phyloP scores from a whole-genome alignment of 2,888 invertebrate genomes.

The Tetragnatha montana region DNA sequence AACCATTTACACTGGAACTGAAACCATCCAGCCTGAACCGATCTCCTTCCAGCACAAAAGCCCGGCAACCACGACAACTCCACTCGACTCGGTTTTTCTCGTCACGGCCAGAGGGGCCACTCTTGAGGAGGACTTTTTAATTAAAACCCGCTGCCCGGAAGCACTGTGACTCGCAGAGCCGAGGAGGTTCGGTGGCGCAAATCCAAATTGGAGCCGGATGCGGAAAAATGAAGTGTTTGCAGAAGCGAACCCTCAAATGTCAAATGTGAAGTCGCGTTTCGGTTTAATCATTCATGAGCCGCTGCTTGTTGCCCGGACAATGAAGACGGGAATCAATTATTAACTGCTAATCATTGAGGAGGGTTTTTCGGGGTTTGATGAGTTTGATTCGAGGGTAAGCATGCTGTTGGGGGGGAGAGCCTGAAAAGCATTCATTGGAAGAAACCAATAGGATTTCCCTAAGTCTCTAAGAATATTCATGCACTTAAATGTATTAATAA shows the following conservation, averaged over 20 bases:
- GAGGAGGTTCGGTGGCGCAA: constrained; percentile 19
- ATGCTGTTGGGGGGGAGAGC: too few relatives aligned
- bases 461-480: too few relatives aligned
- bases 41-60: too few relatives aligned
- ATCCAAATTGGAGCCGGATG: constrained; percentile 45
- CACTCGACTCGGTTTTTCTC: background rate
- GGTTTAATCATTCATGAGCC: background rate
- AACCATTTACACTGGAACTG: too few relatives aligned
- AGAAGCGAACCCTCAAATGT: constrained; percentile 34
- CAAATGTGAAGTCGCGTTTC: constrained; percentile 19
- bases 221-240: constrained; percentile 44
- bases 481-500: too few relatives aligned
- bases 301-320: background rate
- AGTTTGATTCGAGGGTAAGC: too few relatives aligned
- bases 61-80: background rate
- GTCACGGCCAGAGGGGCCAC: constrained; percentile 3
- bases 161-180: constrained; percentile 6
- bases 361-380: too few relatives aligned
- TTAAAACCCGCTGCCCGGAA: constrained; percentile 33
- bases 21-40: too few relatives aligned
- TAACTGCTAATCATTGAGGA: background rate
- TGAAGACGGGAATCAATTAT: background rate
- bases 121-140: constrained; percentile 32
- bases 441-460: too few relatives aligned
- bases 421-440: too few relatives aligned